phyloP scores from a whole-genome alignment of 1,140 invertebrate genomes.

The Lysiphlebus fabarum region DNA sequence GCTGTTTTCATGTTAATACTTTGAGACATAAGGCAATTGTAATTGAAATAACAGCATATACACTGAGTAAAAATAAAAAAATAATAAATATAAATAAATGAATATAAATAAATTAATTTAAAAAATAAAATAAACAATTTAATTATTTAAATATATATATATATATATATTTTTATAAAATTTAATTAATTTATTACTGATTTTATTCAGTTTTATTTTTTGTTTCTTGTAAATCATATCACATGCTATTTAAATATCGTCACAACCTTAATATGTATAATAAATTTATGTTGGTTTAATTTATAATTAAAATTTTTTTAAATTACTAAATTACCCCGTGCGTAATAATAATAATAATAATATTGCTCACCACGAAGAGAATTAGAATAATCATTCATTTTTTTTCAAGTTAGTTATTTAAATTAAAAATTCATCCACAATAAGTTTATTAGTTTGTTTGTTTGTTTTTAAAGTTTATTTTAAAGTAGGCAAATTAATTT shows the following conservation, averaged over 20 bases:
- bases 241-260: constrained; percentile 26
- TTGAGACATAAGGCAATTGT: too few species aligned
- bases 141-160: constrained; percentile 7
- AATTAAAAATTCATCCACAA: too few species aligned
- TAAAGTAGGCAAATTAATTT: not conserved
- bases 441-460: not conserved
- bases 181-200: not conserved
- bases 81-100: too few species aligned
- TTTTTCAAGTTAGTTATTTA: not conserved
- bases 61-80: too few species aligned
- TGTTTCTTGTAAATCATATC: constrained; percentile 12
- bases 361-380: constrained; percentile 31
- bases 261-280: constrained; percentile 11
- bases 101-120: not conserved
- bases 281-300: too few species aligned
- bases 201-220: constrained; percentile 20
- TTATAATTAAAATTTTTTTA: too few species aligned
- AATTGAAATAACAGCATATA: too few species aligned
- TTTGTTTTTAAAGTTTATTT: not conserved
- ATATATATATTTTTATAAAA: constrained; percentile 13
- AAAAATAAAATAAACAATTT: not conserved
- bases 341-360: constrained; percentile 19
- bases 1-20: too few species aligned
- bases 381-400: constrained; percentile 49
- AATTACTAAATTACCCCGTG: constrained; percentile 32